phyloP scores from a whole-genome alignment of 2,113 vertebrate genomes.

The Apistogramma diplotaenia region DNA sequence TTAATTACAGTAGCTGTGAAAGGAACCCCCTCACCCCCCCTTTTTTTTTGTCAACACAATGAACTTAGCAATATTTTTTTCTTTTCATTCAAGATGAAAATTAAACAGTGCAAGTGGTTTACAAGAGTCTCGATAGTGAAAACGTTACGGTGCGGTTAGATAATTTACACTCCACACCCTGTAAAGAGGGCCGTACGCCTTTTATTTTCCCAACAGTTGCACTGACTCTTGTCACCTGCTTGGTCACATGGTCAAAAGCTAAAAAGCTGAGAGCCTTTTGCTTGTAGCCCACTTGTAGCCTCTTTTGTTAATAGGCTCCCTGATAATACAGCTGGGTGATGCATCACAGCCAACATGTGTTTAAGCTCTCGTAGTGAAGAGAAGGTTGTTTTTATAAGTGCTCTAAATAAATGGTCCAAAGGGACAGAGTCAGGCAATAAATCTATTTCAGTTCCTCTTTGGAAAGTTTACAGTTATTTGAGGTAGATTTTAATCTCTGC shows the following conservation, averaged over 20 bases:
- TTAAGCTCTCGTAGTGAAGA: not conserved
- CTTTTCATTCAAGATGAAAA: not conserved
- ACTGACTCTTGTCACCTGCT: conserved; percentile 17
- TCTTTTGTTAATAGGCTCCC: not conserved
- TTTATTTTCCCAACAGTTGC: conserved; percentile 3
- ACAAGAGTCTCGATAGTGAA: not conserved
- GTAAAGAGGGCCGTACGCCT: not conserved
- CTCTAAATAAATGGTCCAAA: not conserved
- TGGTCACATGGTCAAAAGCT: conserved; percentile 11
- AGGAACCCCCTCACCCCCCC: not conserved
- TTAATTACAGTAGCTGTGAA: conserved; percentile 67
- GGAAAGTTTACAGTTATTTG: not conserved
- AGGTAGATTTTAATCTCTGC: not conserved
- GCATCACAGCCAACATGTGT: not conserved
- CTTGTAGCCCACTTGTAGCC: conserved; percentile 9
- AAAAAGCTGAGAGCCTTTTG: not conserved
- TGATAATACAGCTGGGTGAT: conserved; percentile 34
- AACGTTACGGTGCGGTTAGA: not conserved
- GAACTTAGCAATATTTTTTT: not conserved
- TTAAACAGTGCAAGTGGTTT: conserved; percentile 7
- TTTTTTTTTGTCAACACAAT: not conserved
- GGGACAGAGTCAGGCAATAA: not conserved
- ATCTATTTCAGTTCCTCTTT: not conserved
- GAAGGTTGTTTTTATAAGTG: not conserved
- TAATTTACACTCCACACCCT: conserved; percentile 1